These are phyloP conservation scores for Aproaerema taeniolella DNA, from an alignment of 2,888 invertebrate genomes.

Conservation along the genomic window DNA sequence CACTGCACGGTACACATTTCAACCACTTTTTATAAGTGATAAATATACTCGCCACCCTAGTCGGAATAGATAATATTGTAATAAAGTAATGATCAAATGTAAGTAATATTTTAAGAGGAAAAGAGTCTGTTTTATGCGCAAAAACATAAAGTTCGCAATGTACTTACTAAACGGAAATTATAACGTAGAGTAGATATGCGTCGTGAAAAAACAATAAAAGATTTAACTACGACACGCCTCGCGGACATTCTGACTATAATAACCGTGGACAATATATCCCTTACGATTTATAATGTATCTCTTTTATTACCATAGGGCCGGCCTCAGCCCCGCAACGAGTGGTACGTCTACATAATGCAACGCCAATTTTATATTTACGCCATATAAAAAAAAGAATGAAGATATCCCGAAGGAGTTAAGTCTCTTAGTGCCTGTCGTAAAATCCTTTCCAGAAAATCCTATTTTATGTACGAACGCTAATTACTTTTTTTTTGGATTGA, in stretches of 20 bases:
- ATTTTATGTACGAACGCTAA: constrained; percentile 15
- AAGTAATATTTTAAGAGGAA: too few relatives aligned
- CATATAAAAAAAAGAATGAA: constrained; percentile 5
- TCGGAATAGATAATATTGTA: too few relatives aligned
- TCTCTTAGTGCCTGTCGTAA: constrained; percentile 10
- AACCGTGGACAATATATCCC: constrained; percentile 54
- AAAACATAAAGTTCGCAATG: too few relatives aligned
- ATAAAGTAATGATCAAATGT: too few relatives aligned
- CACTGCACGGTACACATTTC: too few relatives aligned
- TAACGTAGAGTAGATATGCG: constrained; percentile 53
- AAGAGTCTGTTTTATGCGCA: too few relatives aligned
- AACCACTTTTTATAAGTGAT: too few relatives aligned
- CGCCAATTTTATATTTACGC: constrained; percentile 11
- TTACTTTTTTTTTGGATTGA: too few relatives aligned
- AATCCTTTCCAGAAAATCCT: constrained; percentile 8
- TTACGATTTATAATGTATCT: constrained; percentile 66
- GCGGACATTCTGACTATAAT: constrained; percentile 51
- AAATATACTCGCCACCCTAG: too few relatives aligned
- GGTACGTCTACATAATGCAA: constrained; percentile 14
- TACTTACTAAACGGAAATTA: constrained; percentile 53
- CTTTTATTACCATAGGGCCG: constrained; percentile 62
- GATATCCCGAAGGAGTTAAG: constrained; percentile 5
- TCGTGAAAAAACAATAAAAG: constrained; percentile 65
- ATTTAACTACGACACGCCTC: constrained; percentile 62
- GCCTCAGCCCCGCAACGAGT: constrained; percentile 6